Evolutionary conservation across 2,797 vertebrate species (phyloP).

Genomic region (Crax fasciolata): DNA sequence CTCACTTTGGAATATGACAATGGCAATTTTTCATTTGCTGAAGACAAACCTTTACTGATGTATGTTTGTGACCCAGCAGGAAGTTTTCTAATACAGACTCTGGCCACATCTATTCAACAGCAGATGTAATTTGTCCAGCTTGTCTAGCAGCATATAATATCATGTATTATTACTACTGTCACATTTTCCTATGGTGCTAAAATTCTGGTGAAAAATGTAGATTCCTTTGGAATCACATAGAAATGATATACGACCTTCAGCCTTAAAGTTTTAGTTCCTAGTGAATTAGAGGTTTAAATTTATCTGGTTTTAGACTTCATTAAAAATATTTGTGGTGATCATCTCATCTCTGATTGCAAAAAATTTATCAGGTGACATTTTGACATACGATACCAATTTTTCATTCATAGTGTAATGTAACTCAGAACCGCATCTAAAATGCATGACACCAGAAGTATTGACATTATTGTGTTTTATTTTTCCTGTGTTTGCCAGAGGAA

Average conservation of each 20-base stretch:
- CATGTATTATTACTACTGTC: conserved; percentile 67
- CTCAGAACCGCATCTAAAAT: conserved; percentile 21
- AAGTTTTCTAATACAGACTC: conserved; percentile 67
- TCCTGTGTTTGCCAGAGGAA: background rate
- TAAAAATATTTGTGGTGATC: background rate
- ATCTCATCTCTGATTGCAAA: background rate
- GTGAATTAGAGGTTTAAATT: conserved; percentile 15
- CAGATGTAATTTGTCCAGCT: conserved; percentile 56
- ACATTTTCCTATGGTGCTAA: conserved; percentile 43
- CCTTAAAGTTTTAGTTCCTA: background rate
- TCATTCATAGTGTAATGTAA: background rate
- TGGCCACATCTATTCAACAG: conserved; percentile 56
- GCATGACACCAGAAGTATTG: background rate
- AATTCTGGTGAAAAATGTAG: conserved; percentile 39
- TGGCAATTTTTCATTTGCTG: conserved; percentile 79
- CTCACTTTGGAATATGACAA: conserved; percentile 81
- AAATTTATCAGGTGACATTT: background rate
- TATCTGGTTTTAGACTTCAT: background rate
- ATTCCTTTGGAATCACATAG: background rate
- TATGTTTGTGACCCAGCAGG: conserved; percentile 74
- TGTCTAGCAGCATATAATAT: conserved; percentile 60
- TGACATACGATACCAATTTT: background rate
- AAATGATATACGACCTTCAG: background rate
- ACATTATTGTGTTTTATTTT: background rate
- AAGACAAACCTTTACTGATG: conserved; percentile 80